Conservation (phyloP, 2,888 invertebrate species). For the Dysmachus trigonus region DNA sequence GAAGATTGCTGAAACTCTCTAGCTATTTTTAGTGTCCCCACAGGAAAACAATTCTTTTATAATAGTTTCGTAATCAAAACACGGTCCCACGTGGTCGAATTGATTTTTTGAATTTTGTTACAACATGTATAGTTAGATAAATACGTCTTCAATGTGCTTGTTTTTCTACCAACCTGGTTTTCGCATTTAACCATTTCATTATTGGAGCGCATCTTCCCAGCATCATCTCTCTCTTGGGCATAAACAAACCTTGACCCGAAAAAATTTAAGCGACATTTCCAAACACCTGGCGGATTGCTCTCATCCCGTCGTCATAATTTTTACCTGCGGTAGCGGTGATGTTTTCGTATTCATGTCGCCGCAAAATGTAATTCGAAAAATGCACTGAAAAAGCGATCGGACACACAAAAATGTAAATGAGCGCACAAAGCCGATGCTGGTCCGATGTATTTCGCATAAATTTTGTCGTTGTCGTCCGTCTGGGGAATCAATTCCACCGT, state of each 20-base stretch:
- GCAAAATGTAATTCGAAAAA: neutral
- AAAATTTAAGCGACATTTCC: neutral
- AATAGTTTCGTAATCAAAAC: neutral
- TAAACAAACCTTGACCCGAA: conserved; percentile 11
- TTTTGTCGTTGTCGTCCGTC: neutral
- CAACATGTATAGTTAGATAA: neutral
- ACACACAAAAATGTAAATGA: neutral
- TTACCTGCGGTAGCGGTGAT: neutral
- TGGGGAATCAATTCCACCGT: neutral
- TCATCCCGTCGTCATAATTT: neutral
- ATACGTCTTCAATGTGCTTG: neutral
- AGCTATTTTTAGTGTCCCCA: neutral
- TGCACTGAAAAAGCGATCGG: neutral
- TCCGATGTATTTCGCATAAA: conserved; percentile 17
- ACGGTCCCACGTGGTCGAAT: neutral
- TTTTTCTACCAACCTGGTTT: neutral
- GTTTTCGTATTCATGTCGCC: neutral
- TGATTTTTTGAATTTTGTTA: neutral
- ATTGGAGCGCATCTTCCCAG: neutral
- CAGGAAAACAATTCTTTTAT: neutral
- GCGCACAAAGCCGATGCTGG: neutral
- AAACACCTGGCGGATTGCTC: neutral
- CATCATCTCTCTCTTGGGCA: neutral
- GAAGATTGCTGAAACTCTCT: neutral
- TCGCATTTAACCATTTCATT: neutral